Evolutionary conservation across 2,888 invertebrate genomes (phyloP), one percentile per base, ranked within the genome.

Genomic region (Choristoneura rosaceana): DNA sequence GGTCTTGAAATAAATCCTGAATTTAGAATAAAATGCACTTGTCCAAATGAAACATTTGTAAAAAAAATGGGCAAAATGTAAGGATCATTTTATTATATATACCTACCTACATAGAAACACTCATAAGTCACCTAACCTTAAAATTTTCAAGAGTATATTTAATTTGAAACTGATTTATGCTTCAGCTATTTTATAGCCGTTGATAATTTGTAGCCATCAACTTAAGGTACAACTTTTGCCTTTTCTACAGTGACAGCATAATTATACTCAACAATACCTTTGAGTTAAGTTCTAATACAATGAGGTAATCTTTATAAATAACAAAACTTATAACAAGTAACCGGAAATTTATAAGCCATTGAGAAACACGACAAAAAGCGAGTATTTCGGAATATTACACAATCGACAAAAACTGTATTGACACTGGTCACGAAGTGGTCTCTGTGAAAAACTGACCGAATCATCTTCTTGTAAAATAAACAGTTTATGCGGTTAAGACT

Each of bases 261-360:
- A 38, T 38, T 64, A 33, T 14, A 45, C 15, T n/a, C 2, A 33
- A 62, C 15, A 33, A 14, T 9, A 63, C 25, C 33, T 33, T 9
- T n/a, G 10, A 15, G 33, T 9, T 25, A 50, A 64, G 34, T 17
- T 15, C 38, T n/a, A 45, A 59, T 4, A 71, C 38, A 62, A 71
- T 71, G 55, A 61, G 9, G 47, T 63, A 68, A 71, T 71, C 58
- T 59, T n/a, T 68, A 71, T 58, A 71, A 68, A 71, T 71, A 71
- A 25, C 25, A 55, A 67, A 71, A 67, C 66, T 66, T 50, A 65
- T 62, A 66, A 66, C 61, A 58, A 63, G 12, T 52, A 64, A 61
- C 73, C 73, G 73, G 73, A 73, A 73, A 66, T 43, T 17, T 67
- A 60, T 47, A 14, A 3, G 45, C 10, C 34, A 25, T 73, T 69